Evolutionary conservation across 2,888 invertebrate species (phyloP).

Genomic region (Apotomis turbidana): DNA sequence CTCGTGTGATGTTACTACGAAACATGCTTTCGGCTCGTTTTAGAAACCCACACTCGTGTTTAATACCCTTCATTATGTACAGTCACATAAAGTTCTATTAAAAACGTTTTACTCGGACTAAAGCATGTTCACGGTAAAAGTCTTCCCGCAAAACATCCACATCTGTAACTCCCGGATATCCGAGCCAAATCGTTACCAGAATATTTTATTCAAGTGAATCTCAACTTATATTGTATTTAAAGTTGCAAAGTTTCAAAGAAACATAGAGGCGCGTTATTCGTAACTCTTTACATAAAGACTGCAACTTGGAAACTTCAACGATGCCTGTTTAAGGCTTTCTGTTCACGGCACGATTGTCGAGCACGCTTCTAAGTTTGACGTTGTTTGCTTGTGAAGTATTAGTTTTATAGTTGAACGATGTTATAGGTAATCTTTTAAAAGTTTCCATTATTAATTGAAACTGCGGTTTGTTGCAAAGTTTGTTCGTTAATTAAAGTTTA

Average conservation of each 20-base stretch:
- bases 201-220: slow-evolving; percentile 3
- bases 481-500: neutral
- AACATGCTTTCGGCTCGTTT: no score
- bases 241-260: slow-evolving; percentile 22
- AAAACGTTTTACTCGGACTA: no score
- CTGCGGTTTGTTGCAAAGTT: neutral
- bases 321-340: slow-evolving; percentile 16
- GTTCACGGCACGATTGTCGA: slow-evolving; percentile 31
- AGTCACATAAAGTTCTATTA: no score
- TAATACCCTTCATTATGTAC: no score
- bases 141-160: neutral
- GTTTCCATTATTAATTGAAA: neutral
- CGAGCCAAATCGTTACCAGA: neutral
- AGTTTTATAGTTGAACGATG: slow-evolving; percentile 18
- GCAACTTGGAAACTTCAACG: slow-evolving; percentile 21
- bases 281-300: slow-evolving; percentile 23
- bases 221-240: slow-evolving; percentile 23
- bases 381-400: slow-evolving; percentile 26
- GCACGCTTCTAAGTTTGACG: slow-evolving; percentile 23
- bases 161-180: neutral
- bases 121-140: neutral
- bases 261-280: slow-evolving; percentile 18
- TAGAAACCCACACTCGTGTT: no score
- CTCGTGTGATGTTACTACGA: no score
- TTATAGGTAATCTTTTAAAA: slow-evolving; percentile 16